Conservation (phyloP, 2,888 invertebrate species). For the Lissocephala sabroskyi region DNA sequence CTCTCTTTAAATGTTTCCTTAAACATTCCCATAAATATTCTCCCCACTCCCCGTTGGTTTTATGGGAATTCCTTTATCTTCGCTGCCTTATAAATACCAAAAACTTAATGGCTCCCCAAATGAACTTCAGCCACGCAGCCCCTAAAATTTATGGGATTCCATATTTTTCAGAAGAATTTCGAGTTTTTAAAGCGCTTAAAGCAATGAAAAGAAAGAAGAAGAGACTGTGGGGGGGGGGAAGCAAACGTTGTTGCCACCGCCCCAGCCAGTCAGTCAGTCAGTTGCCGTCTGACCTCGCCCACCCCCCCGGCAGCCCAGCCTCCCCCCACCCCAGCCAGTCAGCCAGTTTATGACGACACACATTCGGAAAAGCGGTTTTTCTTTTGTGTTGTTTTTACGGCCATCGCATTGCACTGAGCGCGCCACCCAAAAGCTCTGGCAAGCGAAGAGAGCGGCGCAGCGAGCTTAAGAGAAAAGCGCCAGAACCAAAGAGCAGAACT, state of each 20-base stretch:
- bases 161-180: conserved; percentile 16
- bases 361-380: conserved; percentile 41
- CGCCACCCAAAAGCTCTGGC: background rate
- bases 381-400: too few relatives aligned
- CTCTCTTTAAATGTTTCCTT: too few relatives aligned
- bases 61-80: too few relatives aligned
- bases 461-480: conserved; percentile 9
- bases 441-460: background rate
- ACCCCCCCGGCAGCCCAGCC: background rate
- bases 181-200: conserved; percentile 35
- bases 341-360: conserved; percentile 51
- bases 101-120: too few relatives aligned
- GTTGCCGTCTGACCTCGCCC: background rate
- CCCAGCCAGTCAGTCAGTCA: background rate
- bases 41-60: too few relatives aligned
- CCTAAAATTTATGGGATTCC: too few relatives aligned
- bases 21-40: too few relatives aligned
- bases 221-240: background rate
- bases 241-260: conserved; percentile 1
- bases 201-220: conserved; percentile 21
- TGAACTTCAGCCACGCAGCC: too few relatives aligned
- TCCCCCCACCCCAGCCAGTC: background rate
- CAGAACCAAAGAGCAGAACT: conserved; percentile 31
- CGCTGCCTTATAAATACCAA: too few relatives aligned
- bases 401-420: background rate